Conservation (phyloP, 2,888 invertebrate species). For the Oxytorus armatus region DNA sequence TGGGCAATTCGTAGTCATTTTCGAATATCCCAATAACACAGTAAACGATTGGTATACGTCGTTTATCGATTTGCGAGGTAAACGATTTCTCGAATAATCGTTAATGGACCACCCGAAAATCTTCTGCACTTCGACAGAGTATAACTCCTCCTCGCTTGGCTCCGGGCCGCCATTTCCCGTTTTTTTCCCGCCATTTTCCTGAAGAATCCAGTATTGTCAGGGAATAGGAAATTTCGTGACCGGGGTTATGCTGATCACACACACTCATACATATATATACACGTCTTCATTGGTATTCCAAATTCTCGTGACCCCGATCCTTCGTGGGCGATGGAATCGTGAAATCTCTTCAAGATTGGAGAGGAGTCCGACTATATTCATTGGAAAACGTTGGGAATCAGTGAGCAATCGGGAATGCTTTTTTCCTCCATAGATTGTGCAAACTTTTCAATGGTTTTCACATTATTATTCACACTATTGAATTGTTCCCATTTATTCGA, state of each 20-base stretch:
- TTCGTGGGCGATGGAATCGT: conserved; percentile 54
- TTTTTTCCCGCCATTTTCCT: too few relatives aligned
- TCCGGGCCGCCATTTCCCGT: background rate
- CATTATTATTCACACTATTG: conserved; percentile 6
- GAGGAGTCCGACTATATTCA: conserved; percentile 40
- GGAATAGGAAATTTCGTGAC: conserved; percentile 61
- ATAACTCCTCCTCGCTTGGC: background rate
- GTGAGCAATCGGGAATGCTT: conserved; percentile 33
- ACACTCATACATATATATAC: conserved; percentile 23
- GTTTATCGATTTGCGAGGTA: conserved; percentile 24
- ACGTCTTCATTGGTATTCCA: conserved; percentile 63
- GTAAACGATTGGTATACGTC: background rate
- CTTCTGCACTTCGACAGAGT: conserved; percentile 49
- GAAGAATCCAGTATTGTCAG: conserved; percentile 46
- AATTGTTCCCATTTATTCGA: conserved; percentile 5
- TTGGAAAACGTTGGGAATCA: conserved; percentile 26
- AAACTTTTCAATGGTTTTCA: conserved; percentile 42
- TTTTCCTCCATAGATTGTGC: background rate
- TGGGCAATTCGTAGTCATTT: background rate
- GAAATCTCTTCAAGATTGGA: conserved; percentile 63
- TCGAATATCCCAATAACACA: background rate
- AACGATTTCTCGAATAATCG: conserved; percentile 62
- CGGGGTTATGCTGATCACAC: conserved; percentile 18
- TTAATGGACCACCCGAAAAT: conserved; percentile 59
- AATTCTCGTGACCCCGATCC: conserved; percentile 66